Evolutionary conservation across 1,140 invertebrate genomes (phyloP).

Genomic region (Trichonephila inaurata): DNA sequence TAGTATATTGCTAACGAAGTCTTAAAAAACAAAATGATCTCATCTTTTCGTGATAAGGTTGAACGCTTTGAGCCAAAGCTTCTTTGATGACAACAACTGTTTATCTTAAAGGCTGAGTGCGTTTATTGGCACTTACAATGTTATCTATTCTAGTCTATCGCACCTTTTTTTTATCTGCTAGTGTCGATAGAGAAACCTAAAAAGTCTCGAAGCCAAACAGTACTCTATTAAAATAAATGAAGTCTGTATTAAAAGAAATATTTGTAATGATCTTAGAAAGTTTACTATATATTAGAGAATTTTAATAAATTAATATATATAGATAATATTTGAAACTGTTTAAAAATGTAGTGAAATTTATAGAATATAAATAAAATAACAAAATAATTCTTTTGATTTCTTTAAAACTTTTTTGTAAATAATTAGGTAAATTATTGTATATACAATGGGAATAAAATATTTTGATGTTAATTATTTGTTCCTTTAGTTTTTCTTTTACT

Average conservation of each 20-base stretch:
- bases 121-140: constrained; percentile 20
- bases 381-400: too few relatives aligned
- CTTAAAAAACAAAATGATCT: not conserved
- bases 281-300: not conserved
- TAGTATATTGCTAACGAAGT: too few relatives aligned
- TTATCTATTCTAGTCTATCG: not conserved
- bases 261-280: not conserved
- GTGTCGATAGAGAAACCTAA: not conserved
- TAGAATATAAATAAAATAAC: too few relatives aligned
- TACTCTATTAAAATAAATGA: not conserved
- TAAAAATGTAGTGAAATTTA: too few relatives aligned
- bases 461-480: too few relatives aligned
- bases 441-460: too few relatives aligned
- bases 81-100: constrained; percentile 7
- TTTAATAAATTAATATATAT: too few relatives aligned
- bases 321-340: too few relatives aligned
- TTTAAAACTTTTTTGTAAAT: too few relatives aligned
- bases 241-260: not conserved
- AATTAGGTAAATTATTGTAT: too few relatives aligned
- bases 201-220: not conserved
- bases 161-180: not conserved
- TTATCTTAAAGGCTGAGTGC: constrained; percentile 34
- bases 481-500: too few relatives aligned
- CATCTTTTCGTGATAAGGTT: not conserved
- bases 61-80: not conserved